Percentiles rank a stretch among this genome's conserved stretches.
phyloP scores from a whole-genome alignment of 2,113 vertebrate genomes.

The Piprites chloris region DNA sequence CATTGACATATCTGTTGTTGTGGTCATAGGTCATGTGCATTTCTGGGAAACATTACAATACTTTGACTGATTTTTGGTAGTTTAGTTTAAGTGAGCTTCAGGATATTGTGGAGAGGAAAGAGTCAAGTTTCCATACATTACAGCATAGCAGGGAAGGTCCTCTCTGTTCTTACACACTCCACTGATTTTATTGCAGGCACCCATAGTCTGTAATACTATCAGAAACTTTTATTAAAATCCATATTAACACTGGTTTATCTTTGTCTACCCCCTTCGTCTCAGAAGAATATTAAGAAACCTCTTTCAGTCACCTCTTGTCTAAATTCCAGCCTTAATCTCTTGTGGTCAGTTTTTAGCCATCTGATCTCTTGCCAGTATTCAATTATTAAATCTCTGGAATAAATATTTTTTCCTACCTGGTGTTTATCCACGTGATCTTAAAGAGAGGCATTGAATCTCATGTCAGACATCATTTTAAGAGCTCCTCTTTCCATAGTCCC shows the following conservation, averaged over 20 bases:
- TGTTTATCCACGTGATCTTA: neutral
- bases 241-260: neutral
- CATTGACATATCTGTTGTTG: neutral
- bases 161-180: neutral
- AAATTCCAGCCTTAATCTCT: neutral
- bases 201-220: neutral
- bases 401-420: neutral
- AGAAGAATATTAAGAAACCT: neutral
- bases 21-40: neutral
- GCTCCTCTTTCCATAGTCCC: neutral
- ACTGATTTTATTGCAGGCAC: neutral
- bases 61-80: neutral
- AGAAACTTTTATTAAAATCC: neutral
- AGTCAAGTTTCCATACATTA: neutral
- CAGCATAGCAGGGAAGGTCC: neutral
- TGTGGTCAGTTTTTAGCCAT: neutral
- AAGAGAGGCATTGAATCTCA: neutral
- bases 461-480: neutral
- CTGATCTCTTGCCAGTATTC: neutral
- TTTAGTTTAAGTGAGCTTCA: neutral
- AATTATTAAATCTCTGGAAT: neutral
- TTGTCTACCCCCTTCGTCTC: neutral
- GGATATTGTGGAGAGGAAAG: neutral
- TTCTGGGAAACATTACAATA: neutral
- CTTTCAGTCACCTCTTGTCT: neutral